Conservation (phyloP, 2,888 invertebrate genomes). For the Stenotaenia linearis region DNA sequence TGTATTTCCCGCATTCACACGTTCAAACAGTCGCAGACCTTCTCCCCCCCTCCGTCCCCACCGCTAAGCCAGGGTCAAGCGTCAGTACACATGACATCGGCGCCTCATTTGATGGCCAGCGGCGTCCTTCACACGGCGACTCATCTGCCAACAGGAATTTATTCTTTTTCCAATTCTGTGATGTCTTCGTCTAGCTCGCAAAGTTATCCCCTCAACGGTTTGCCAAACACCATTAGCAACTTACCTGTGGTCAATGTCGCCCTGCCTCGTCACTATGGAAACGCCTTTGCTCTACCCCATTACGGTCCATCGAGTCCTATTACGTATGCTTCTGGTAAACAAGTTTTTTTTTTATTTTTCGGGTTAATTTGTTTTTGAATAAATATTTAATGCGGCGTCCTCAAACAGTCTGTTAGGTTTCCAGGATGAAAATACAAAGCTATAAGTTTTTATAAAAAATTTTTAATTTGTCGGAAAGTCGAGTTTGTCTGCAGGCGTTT, state of each 20-base stretch:
- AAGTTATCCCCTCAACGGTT: slow-evolving; percentile 16
- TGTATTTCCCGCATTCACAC: slow-evolving; percentile 37
- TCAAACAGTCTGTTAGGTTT: no score
- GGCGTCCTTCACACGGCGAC: slow-evolving; percentile 30
- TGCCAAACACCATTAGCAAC: slow-evolving; percentile 13
- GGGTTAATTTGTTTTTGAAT: background rate
- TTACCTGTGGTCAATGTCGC: slow-evolving; percentile 36
- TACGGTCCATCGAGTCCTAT: slow-evolving; percentile 33
- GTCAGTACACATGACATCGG: slow-evolving; percentile 29
- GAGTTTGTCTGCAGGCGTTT: no score
- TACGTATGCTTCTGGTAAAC: slow-evolving; percentile 32
- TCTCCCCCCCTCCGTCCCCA: slow-evolving; percentile 32
- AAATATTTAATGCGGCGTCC: no score
- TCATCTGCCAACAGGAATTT: slow-evolving; percentile 31
- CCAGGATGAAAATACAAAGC: no score
- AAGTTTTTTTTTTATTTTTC: slow-evolving; percentile 9
- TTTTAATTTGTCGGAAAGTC: no score
- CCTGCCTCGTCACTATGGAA: slow-evolving; percentile 35
- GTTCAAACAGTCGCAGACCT: slow-evolving; percentile 34
- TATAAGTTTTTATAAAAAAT: no score
- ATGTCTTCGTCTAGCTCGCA: slow-evolving; percentile 27
- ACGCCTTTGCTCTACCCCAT: slow-evolving; percentile 37
- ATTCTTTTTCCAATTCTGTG: slow-evolving; percentile 34
- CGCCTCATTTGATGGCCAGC: slow-evolving; percentile 30
- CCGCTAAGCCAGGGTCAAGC: slow-evolving; percentile 27